These are phyloP conservation scores for Antennarius maculatus DNA, from an alignment of 2,797 vertebrate genomes.

Conservation along the genomic window DNA sequence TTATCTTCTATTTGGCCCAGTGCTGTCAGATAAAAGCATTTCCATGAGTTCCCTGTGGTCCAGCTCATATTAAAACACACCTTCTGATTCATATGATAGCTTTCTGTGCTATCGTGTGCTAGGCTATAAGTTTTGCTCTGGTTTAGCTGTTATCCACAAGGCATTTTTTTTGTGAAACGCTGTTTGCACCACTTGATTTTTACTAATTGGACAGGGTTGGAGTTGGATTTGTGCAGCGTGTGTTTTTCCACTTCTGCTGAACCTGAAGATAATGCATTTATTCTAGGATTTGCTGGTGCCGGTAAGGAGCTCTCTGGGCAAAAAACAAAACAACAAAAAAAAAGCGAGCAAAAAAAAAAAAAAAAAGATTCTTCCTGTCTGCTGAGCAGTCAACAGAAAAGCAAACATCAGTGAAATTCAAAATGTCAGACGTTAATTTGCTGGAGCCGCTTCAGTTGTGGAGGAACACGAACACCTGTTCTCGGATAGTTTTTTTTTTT, in stretches of 20 bases:
- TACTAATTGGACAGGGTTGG: slow-evolving; percentile 29
- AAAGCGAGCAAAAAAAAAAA: slow-evolving; percentile 1
- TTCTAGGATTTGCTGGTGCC: slow-evolving; percentile 41
- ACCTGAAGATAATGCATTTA: slow-evolving; percentile 56
- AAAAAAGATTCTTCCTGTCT: slow-evolving; percentile 65
- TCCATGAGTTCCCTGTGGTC: slow-evolving; percentile 16
- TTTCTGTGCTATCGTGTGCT: slow-evolving; percentile 20
- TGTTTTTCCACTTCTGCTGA: slow-evolving; percentile 39
- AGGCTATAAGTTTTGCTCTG: slow-evolving; percentile 28
- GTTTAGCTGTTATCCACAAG: slow-evolving; percentile 17
- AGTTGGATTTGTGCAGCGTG: slow-evolving; percentile 21
- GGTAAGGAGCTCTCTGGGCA: slow-evolving; percentile 37
- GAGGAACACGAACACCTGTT: slow-evolving; percentile 75
- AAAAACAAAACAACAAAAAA: slow-evolving; percentile 2
- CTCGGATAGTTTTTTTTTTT: slow-evolving; percentile 36
- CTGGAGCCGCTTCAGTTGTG: slow-evolving; percentile 66
- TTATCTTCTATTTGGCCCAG: slow-evolving; percentile 37
- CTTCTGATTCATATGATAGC: slow-evolving; percentile 16
- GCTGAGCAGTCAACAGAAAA: slow-evolving; percentile 58
- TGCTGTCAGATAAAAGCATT: slow-evolving; percentile 48
- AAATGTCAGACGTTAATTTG: slow-evolving; percentile 77
- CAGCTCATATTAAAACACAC: slow-evolving; percentile 23
- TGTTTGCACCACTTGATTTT: slow-evolving; percentile 35
- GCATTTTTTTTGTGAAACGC: slow-evolving; percentile 28
- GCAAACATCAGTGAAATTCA: slow-evolving; percentile 71